Evolutionary conservation across 2,888 invertebrate genomes (phyloP).

Genomic region (Hydroisotoma schaefferi): DNA sequence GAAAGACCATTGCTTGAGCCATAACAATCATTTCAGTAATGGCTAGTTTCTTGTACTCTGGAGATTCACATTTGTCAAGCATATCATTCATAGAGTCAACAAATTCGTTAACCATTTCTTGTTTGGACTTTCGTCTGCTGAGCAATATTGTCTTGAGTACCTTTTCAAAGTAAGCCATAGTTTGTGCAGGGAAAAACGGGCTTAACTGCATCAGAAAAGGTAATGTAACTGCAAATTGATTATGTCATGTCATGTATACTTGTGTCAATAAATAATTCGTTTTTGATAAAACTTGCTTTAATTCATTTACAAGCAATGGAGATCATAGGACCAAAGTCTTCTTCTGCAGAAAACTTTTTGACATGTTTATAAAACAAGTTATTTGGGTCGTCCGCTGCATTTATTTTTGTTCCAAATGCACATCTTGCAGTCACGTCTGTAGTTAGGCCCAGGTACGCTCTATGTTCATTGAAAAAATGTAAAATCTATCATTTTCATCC

Average conservation of each 20-base stretch:
- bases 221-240: slow-evolving; percentile 29
- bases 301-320: slow-evolving; percentile 23
- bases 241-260: too few species aligned
- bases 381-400: slow-evolving; percentile 29
- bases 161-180: slow-evolving; percentile 19
- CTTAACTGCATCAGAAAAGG: slow-evolving; percentile 12
- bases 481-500: background rate
- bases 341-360: slow-evolving; percentile 3
- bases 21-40: slow-evolving; percentile 30
- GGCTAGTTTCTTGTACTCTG: slow-evolving; percentile 20
- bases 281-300: background rate
- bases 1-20: slow-evolving; percentile 27
- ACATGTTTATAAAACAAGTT: slow-evolving; percentile 25
- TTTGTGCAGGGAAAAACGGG: slow-evolving; percentile 14
- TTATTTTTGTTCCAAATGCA: slow-evolving; percentile 34
- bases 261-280: too few species aligned
- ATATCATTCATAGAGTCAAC: slow-evolving; percentile 19
- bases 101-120: slow-evolving; percentile 5
- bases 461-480: too few species aligned
- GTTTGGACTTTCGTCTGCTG: background rate
- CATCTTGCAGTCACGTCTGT: slow-evolving; percentile 33
- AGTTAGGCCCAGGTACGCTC: slow-evolving; percentile 28
- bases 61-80: slow-evolving; percentile 9
- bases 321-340: slow-evolving; percentile 7
- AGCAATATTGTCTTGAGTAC: slow-evolving; percentile 17